Evolutionary conservation across 2,888 invertebrate species (phyloP).

Genomic region (Nysson spinosus): DNA sequence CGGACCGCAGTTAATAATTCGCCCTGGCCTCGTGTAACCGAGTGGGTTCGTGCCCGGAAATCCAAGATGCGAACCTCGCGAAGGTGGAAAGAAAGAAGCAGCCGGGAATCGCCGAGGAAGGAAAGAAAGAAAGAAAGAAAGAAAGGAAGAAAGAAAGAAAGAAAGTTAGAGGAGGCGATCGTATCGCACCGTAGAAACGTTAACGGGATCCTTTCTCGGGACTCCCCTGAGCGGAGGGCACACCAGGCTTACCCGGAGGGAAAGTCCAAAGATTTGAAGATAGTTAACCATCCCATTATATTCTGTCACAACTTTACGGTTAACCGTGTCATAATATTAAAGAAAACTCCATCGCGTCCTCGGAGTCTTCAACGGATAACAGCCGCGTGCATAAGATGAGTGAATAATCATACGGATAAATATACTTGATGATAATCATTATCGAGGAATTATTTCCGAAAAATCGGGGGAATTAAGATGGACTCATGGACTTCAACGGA

Average conservation of each 20-base stretch:
- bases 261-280: slow-evolving; percentile 34
- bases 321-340: background rate
- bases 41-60: slow-evolving; percentile 60
- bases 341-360: background rate
- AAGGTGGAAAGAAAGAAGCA: slow-evolving; percentile 45
- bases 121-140: too few species aligned
- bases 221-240: slow-evolving; percentile 14
- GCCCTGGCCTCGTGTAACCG: slow-evolving; percentile 49
- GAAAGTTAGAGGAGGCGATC: too few species aligned
- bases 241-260: background rate
- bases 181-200: slow-evolving; percentile 60
- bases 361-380: too few species aligned
- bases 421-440: too few species aligned
- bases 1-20: slow-evolving; percentile 57
- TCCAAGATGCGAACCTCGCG: slow-evolving; percentile 56
- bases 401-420: background rate
- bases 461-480: background rate
- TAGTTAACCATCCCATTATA: background rate
- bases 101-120: too few species aligned
- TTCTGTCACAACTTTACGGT: background rate
- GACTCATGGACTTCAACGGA: background rate
- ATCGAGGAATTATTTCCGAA: background rate
- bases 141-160: too few species aligned
- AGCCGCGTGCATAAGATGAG: too few species aligned
- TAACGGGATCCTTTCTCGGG: slow-evolving; percentile 62